Evolutionary conservation across 2,797 vertebrate genomes (phyloP), one percentile per base, ranked within the genome.

Genomic region (Lithobates pipiens): DNA sequence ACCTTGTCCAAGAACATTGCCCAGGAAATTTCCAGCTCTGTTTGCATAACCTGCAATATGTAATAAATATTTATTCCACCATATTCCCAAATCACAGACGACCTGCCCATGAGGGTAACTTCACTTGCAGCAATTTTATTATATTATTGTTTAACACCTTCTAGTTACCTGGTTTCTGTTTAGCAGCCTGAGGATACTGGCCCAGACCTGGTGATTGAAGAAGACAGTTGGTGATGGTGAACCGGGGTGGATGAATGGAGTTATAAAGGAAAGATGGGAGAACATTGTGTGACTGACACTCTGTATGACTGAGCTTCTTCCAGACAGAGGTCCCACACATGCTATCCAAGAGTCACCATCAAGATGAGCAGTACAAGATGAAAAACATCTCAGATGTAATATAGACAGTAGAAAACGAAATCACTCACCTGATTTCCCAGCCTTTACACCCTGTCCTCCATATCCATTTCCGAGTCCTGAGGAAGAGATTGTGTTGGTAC

Each of bases 151-250:
- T 13, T 61, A 11, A 61, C 57, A 18, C 57, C 16, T 25, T 29
- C 13, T 76, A 29, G 13, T 75, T 42, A 82, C 80, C 80, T 75
- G 80, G 36, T 27, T 82, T 82, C 11, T 73, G 80, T 39, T 82
- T 82, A 1, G 36, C 61, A 27, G 63, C 10, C 32, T 79, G 77
- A 63, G 71, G 57, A 65, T 74, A 82, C 27, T 34, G 34, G 7
- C 80, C 80, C 1, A 34, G 10, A 27, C 71, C 80, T 74, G 25
- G 16, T 13, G 34, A 4, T 54, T 42, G 27, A 3, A 25, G 32
- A 10, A 16, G 57, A 61, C 5, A 73, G 34, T 72, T 8, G 72
- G 32, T 25, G 13, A 63, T 8, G 16, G 4, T 27, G 42, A 44
- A 44, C 71, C 9, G 5, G 71, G 36, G 11, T 3, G 68, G 27